phyloP scores from a whole-genome alignment of 2,797 vertebrate species.

The Gobionotothen gibberifrons region DNA sequence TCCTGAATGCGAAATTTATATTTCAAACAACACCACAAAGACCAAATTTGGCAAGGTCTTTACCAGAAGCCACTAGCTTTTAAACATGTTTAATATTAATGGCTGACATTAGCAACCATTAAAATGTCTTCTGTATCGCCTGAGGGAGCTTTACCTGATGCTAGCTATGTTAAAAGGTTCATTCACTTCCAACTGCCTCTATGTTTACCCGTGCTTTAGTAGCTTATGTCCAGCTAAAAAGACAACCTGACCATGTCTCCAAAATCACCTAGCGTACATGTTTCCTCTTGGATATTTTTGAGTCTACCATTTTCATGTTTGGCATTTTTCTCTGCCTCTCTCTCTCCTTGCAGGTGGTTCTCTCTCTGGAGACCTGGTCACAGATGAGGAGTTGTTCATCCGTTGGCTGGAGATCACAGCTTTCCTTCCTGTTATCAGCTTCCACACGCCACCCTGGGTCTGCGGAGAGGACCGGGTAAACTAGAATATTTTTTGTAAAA shows the following conservation, averaged over 20 bases:
- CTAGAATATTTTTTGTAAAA: not conserved
- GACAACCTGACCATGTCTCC: not conserved
- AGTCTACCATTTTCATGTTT: constrained; percentile 3
- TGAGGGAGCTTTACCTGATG: not conserved
- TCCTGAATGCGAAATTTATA: not conserved
- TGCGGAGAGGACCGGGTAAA: constrained; percentile 86
- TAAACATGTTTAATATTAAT: too few species aligned
- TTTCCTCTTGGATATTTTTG: not conserved
- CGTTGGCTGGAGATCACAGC: constrained; percentile 91
- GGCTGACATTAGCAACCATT: not conserved
- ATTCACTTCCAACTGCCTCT: not conserved
- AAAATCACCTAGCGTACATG: not conserved
- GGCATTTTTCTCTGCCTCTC: not conserved
- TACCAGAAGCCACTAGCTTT: not conserved
- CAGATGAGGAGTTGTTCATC: constrained; percentile 90
- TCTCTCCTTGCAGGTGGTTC: constrained; percentile 85
- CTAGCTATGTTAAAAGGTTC: not conserved
- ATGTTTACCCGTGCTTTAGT: not conserved
- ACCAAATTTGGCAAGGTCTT: not conserved
- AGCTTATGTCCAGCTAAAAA: not conserved
- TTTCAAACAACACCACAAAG: constrained; percentile 13
- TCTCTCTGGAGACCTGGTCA: constrained; percentile 74
- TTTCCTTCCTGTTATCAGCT: constrained; percentile 92
- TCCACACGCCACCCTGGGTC: constrained; percentile 90
- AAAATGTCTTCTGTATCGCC: not conserved